phyloP scores from a whole-genome alignment of 2,888 invertebrate genomes.

The Drosophila phalerata region DNA sequence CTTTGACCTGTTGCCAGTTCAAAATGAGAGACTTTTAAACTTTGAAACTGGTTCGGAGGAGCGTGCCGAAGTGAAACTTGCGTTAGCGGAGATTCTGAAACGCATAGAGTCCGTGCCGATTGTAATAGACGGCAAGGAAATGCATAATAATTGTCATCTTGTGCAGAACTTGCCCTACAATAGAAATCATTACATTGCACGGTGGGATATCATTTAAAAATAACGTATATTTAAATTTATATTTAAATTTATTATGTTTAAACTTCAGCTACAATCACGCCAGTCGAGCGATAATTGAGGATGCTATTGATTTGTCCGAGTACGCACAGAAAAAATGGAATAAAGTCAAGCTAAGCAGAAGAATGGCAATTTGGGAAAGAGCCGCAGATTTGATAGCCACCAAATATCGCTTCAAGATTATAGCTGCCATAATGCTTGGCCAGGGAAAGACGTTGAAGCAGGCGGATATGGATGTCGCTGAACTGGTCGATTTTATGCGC shows the following conservation, averaged over 20 bases:
- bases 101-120: slow-evolving; percentile 94
- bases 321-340: slow-evolving; percentile 95
- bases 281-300: slow-evolving; percentile 90
- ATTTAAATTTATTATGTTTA: neutral
- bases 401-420: slow-evolving; percentile 93
- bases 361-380: slow-evolving; percentile 92
- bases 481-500: slow-evolving; percentile 96
- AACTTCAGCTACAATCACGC: slow-evolving; percentile 93
- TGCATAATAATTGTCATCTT: slow-evolving; percentile 89
- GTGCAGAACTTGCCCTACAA: slow-evolving; percentile 96
- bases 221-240: neutral
- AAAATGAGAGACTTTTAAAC: slow-evolving; percentile 91
- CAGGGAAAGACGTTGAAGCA: slow-evolving; percentile 97
- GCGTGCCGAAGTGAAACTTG: slow-evolving; percentile 89
- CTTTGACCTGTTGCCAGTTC: slow-evolving; percentile 88
- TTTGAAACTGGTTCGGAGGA: slow-evolving; percentile 94
- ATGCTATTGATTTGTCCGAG: slow-evolving; percentile 92
- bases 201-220: slow-evolving; percentile 20
- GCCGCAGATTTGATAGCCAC: slow-evolving; percentile 96
- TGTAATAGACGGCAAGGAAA: slow-evolving; percentile 95
- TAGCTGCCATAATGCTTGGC: slow-evolving; percentile 98
- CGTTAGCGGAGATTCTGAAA: slow-evolving; percentile 88
- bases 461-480: slow-evolving; percentile 98
- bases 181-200: slow-evolving; percentile 92
- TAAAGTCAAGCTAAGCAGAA: slow-evolving; percentile 90